Evolutionary conservation across 1,140 invertebrate genomes (phyloP).

Genomic region (Musca vetustissima): DNA sequence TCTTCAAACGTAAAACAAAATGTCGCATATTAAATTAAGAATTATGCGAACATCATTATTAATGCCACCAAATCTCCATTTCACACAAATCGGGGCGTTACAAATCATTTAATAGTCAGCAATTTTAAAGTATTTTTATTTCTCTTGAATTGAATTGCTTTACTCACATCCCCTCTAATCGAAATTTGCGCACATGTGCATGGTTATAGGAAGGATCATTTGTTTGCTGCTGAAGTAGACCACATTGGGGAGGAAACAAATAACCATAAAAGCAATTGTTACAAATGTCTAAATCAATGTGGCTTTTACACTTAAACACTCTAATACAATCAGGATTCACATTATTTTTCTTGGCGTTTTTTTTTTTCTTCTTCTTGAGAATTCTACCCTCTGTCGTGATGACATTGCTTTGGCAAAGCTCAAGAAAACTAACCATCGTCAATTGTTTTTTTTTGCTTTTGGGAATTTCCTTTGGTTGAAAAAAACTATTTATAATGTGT

Average conservation of each 20-base stretch:
- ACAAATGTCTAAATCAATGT: slow-evolving; percentile 19
- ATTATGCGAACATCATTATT: too few relatives aligned
- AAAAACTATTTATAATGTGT: neutral
- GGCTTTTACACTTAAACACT: slow-evolving; percentile 21
- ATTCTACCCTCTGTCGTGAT: neutral
- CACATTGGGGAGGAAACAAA: neutral
- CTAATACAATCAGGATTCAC: neutral
- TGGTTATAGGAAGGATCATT: neutral
- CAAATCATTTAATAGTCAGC: neutral
- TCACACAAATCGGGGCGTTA: neutral
- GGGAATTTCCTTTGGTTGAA: neutral
- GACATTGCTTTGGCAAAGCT: neutral
- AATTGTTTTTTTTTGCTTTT: neutral
- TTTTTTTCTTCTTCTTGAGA: neutral
- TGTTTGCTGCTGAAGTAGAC: too few relatives aligned
- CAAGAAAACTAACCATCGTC: neutral
- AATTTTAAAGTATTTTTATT: neutral
- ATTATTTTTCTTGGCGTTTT: neutral
- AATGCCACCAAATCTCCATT: neutral
- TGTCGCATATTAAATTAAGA: too few relatives aligned
- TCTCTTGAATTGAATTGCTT: neutral
- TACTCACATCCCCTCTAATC: neutral
- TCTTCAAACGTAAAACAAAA: too few relatives aligned
- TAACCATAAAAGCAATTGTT: slow-evolving; percentile 22
- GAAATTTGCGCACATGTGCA: neutral